A percentile compares a stretch with the other conserved stretches of the same genome.
These are phyloP conservation scores for Blera fallax DNA, from an alignment of 2,888 invertebrate genomes.

Conservation along the genomic window DNA sequence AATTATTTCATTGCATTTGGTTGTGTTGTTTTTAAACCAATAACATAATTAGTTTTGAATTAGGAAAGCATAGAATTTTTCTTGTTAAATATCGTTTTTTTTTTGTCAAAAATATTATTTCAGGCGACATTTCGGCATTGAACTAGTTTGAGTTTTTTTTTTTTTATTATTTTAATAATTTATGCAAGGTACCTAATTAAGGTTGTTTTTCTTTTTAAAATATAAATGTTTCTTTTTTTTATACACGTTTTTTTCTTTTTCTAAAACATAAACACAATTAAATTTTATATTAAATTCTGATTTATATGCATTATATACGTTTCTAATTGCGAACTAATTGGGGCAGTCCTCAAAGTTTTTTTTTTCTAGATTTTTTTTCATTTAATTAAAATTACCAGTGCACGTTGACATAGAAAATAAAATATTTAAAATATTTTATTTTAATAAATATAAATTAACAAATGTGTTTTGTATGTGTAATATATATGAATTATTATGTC, in stretches of 20 bases:
- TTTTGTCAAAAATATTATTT: conserved; percentile 61
- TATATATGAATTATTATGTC: conserved; percentile 44
- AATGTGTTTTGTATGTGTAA: conserved; percentile 29
- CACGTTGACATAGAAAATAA: conserved; percentile 52
- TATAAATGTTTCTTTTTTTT: background rate
- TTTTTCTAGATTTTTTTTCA: conserved; percentile 4
- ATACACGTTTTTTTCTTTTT: conserved; percentile 10
- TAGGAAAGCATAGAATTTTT: conserved; percentile 51
- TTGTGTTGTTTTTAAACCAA: conserved; percentile 2
- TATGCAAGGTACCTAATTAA: conserved; percentile 53
- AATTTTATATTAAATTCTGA: conserved; percentile 23
- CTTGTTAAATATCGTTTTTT: conserved; percentile 44
- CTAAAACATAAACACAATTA: conserved; percentile 54
- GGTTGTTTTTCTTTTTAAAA: conserved; percentile 4
- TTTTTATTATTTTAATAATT: conserved; percentile 47
- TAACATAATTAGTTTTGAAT: conserved; percentile 22
- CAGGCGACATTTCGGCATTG: conserved; percentile 63
- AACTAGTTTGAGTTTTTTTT: conserved; percentile 41
- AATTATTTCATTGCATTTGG: conserved; percentile 7
- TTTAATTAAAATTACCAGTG: conserved; percentile 52
- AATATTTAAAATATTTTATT: conserved; percentile 33
- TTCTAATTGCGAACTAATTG: conserved; percentile 33
- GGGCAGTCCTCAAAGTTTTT: conserved; percentile 63
- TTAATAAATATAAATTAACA: conserved; percentile 62
- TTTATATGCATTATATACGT: conserved; percentile 22